These are phyloP conservation scores for Cyrtorhinus lividipennis DNA, from an alignment of 1,140 invertebrate species.

Conservation along the genomic window DNA sequence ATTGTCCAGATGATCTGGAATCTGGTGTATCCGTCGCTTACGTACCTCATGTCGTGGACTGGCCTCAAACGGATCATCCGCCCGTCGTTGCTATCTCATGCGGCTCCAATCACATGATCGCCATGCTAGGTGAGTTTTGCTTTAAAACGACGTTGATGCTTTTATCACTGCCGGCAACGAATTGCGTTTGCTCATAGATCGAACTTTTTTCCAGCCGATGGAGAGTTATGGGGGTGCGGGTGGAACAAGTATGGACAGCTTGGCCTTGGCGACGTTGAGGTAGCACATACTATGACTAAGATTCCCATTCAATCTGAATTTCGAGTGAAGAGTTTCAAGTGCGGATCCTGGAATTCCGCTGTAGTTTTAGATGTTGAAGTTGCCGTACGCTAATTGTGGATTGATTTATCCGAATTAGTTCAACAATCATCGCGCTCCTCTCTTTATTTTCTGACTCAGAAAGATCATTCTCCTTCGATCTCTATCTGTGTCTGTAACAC, in stretches of 20 bases:
- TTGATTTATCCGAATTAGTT: too few species aligned
- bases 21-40: conserved; percentile 29
- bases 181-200: not conserved
- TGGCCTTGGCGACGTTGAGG: not conserved
- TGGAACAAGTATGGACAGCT: conserved; percentile 59
- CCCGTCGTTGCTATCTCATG: conserved; percentile 43
- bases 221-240: conserved; percentile 55
- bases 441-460: not conserved
- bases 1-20: conserved; percentile 10
- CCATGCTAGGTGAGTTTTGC: conserved; percentile 33
- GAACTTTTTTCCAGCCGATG: conserved; percentile 37
- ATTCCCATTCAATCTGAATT: conserved; percentile 3
- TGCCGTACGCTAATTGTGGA: too few species aligned
- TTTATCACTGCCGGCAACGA: not conserved
- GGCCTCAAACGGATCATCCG: conserved; percentile 34
- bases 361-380: too few species aligned
- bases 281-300: conserved; percentile 10
- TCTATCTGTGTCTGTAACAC: too few species aligned
- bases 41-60: conserved; percentile 36
- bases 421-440: not conserved
- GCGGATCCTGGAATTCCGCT: conserved; percentile 20
- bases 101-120: conserved; percentile 51
- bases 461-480: not conserved
- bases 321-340: conserved; percentile 1
- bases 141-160: not conserved